A percentile compares a stretch with the other conserved stretches of the same genome.
Conservation (phyloP, 2,888 invertebrate species). For the Acleris emargana region DNA sequence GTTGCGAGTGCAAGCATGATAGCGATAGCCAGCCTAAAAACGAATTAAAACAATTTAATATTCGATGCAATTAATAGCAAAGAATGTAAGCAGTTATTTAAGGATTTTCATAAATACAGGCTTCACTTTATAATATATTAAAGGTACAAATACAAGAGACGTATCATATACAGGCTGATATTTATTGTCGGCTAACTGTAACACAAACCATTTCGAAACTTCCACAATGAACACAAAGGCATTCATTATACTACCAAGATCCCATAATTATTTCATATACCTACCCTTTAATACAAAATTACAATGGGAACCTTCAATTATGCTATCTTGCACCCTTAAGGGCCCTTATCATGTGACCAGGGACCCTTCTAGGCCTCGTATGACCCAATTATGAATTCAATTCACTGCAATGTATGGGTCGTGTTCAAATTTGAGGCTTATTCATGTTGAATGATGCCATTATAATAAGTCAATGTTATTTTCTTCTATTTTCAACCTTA, state of each 20-base stretch:
- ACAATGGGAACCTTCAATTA: conserved; percentile 26
- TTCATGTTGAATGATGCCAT: neutral
- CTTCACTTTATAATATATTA: neutral
- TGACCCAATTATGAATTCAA: conserved; percentile 36
- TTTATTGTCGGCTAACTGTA: too few species aligned
- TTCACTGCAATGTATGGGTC: conserved; percentile 29
- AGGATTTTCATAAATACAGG: too few species aligned
- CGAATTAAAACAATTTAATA: too few species aligned
- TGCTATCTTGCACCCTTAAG: conserved; percentile 7
- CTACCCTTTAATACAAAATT: conserved; percentile 4
- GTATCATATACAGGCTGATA: too few species aligned
- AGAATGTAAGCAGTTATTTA: too few species aligned
- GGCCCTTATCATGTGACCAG: conserved; percentile 17
- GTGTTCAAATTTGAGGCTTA: neutral
- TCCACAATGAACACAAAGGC: neutral
- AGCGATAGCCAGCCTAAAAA: too few species aligned
- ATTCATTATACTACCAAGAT: conserved; percentile 6
- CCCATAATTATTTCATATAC: conserved; percentile 14
- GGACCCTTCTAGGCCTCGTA: conserved; percentile 28
- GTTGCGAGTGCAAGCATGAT: too few species aligned
- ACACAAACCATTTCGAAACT: too few species aligned
- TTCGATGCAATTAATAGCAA: too few species aligned
- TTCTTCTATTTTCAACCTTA: neutral
- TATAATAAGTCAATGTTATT: neutral
- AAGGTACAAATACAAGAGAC: too few species aligned